Base-by-base conservation (phyloP, 2,113 vertebrate species). In the Carollia perspicillata region DNA sequence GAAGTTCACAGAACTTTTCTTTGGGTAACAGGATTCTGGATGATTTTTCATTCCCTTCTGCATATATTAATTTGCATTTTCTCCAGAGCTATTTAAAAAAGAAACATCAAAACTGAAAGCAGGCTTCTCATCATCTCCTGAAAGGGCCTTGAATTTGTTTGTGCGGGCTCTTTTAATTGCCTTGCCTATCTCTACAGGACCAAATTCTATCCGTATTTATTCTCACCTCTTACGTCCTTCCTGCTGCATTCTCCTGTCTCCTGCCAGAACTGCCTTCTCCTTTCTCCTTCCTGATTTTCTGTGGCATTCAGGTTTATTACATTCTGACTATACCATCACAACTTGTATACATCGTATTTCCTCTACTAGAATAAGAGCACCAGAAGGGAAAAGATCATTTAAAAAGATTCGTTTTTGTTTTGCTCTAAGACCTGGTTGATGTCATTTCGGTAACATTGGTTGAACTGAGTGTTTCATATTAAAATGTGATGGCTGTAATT, bases 21-120 rank as follows among this genome's bases (percentile, higher is more conserved):
- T 51, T 55, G 83, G 35, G 17, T 11, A 71, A 93, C 47, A 87
- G 51, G 87, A 69, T 55, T 93, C 35, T 60, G 75, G 80, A 30
- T 23, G n/a, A 69, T n/a, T 95, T 95, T 81, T 88, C 23, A 69
- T 69, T 93, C 42, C 83, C 33, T 80, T 77, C 53, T 69, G 22
- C 13, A 4, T 40, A 30, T 53, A 30, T 53, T 47, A 60, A 80
- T 60, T 4, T 83, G 47, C 35, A 60, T 85, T 40, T 91, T 91
- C 51, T 55, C 30, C n/a, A 96, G n/a, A 87, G 40, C 9, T 51
- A 40, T 58, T 84, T 86, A 22, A 77, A 89, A 87, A 79, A 55
- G 37, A 18, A 79, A 23, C 30, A 94, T 69, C 66, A 83, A 77
- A 91, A 89, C 1, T 51, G 68, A 81, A 89, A 77, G 58, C 37